A percentile compares a stretch with the other conserved stretches of the same genome.
These are phyloP conservation scores for Struthidea cinerea DNA, from an alignment of 2,113 vertebrate species.

Conservation along the genomic window DNA sequence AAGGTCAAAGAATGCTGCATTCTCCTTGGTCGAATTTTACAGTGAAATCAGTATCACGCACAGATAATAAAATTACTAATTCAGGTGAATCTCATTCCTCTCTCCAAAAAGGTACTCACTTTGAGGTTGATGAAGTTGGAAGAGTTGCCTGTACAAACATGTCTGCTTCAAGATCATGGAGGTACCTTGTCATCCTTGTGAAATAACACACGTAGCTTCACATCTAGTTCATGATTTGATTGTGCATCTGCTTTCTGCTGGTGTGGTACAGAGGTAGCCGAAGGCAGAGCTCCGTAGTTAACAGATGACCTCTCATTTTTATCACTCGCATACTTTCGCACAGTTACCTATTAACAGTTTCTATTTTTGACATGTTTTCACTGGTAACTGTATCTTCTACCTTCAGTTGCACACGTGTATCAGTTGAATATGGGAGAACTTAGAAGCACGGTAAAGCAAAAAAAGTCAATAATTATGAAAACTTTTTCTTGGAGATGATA, in stretches of 20 bases:
- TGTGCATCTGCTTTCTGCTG: background rate
- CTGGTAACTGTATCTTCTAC: background rate
- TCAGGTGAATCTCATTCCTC: background rate
- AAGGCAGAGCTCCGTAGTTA: background rate
- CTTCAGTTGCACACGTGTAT: background rate
- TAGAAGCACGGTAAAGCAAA: background rate
- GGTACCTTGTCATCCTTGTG: background rate
- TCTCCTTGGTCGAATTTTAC: conserved; percentile 69
- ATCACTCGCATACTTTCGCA: background rate
- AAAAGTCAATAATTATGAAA: background rate
- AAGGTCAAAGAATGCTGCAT: conserved; percentile 69
- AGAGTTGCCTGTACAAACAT: background rate
- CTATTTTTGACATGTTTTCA: background rate
- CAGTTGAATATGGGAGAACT: background rate
- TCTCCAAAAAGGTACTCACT: background rate
- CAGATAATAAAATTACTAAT: conserved; percentile 64
- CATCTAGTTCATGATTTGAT: background rate
- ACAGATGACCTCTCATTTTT: background rate
- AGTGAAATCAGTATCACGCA: conserved; percentile 60
- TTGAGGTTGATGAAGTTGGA: background rate
- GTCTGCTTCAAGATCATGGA: background rate
- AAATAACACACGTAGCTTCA: background rate
- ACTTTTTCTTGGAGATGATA: background rate
- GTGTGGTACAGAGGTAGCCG: background rate
- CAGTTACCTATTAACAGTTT: background rate